These are phyloP conservation scores for Diphyllodes magnificus DNA, from an alignment of 2,113 vertebrate genomes.

Conservation along the genomic window DNA sequence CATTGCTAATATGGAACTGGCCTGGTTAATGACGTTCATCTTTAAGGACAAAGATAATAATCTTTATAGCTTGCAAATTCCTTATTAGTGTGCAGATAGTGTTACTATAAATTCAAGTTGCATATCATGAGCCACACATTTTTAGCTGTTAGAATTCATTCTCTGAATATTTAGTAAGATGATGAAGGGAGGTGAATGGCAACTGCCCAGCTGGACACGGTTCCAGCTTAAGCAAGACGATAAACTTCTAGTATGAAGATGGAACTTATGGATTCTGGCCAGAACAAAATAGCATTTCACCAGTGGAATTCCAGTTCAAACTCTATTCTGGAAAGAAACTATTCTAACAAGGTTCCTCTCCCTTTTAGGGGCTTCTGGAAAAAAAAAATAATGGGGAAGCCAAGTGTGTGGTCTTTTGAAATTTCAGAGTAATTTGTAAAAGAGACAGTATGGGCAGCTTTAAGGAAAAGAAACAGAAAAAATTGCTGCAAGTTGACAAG, in stretches of 20 bases:
- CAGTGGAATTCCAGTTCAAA: constrained; percentile 68
- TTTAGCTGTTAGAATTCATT: constrained; percentile 68
- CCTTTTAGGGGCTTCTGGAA: constrained; percentile 66
- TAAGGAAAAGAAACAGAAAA: constrained; percentile 61
- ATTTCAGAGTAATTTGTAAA: constrained; percentile 65
- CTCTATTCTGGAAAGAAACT: constrained; percentile 63
- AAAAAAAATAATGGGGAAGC: constrained; percentile 3
- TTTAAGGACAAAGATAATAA: constrained; percentile 67
- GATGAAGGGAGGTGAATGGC: constrained; percentile 53
- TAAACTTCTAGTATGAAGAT: constrained; percentile 77
- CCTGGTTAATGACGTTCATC: constrained; percentile 36
- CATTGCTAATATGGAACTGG: constrained; percentile 26
- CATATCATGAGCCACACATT: constrained; percentile 52
- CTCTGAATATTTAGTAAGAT: constrained; percentile 66
- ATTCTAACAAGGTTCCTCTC: constrained; percentile 7
- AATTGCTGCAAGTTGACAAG: constrained; percentile 61
- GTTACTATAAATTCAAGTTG: constrained; percentile 70
- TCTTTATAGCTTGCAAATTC: constrained; percentile 69
- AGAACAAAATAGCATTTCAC: constrained; percentile 64
- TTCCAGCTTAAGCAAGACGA: constrained; percentile 61
- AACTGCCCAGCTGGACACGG: constrained; percentile 64
- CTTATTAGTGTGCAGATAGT: constrained; percentile 64
- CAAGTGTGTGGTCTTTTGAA: constrained; percentile 74
- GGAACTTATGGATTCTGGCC: constrained; percentile 72
- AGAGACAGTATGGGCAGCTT: constrained; percentile 52